Percentiles rank a stretch among this genome's conserved stretches.
phyloP scores from a whole-genome alignment of 2,888 invertebrate genomes.

The Acrocera orbiculus region DNA sequence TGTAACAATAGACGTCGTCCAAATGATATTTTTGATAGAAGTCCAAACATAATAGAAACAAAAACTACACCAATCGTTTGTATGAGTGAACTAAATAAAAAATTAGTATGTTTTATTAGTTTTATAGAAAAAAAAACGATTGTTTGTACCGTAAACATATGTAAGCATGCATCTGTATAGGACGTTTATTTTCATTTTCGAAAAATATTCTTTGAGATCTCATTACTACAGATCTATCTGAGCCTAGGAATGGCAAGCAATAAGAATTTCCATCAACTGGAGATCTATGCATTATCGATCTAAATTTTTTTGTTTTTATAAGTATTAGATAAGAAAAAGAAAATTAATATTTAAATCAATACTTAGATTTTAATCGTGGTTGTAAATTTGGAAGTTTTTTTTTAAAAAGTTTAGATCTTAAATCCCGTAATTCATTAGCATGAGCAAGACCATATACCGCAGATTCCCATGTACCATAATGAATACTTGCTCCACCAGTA shows the following conservation, averaged over 20 bases:
- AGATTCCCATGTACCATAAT: conserved; percentile 84
- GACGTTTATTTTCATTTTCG: conserved; percentile 47
- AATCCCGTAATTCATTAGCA: conserved; percentile 38
- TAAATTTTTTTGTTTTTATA: conserved; percentile 16
- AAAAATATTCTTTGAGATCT: conserved; percentile 64
- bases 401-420: conserved; percentile 52
- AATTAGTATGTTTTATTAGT: background rate
- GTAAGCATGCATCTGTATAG: conserved; percentile 64
- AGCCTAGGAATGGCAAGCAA: conserved; percentile 63
- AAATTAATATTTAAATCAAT: background rate
- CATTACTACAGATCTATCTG: conserved; percentile 66
- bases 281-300: conserved; percentile 36
- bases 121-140: conserved; percentile 1
- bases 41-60: conserved; percentile 40
- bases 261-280: conserved; percentile 34
- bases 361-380: conserved; percentile 6
- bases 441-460: conserved; percentile 59
- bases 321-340: background rate
- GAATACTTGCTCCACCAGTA: conserved; percentile 35
- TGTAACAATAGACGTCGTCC: conserved; percentile 48
- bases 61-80: conserved; percentile 35
- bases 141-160: conserved; percentile 31
- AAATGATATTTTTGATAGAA: conserved; percentile 42
- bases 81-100: conserved; percentile 32
- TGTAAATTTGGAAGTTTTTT: conserved; percentile 32